Evolutionary conservation across 2,888 invertebrate genomes (phyloP), one percentile per base, ranked within the genome.

Genomic region (Rutpela maculata): DNA sequence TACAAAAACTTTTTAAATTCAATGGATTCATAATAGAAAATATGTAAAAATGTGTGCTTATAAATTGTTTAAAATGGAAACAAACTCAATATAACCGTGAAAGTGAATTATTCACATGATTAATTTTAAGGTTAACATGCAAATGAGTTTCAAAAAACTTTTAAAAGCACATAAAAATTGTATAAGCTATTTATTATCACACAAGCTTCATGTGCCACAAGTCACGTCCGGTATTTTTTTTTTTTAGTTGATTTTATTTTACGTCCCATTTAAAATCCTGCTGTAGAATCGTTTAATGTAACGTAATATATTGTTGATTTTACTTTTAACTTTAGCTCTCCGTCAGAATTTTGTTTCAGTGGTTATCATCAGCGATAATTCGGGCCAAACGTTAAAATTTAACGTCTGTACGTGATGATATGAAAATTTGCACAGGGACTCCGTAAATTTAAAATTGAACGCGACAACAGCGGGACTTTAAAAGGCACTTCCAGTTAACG

Each of bases 371-470:
- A 43, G 18, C 18, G 19, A 22, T 38, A 18, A 35, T 65, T 65
- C 18, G n/a, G 43, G 43, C 12, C 43, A 65, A 65, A 65, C 65
- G 65, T 38, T 65, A 38, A 19, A 43, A 65, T 65, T 43, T 65
- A 65, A 65, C 19, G 65, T 19, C 65, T 7, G 65, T 65, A 43
- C 65, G 65, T 65, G 65, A 38, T 65, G 65, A 65, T 65, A 43
- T 43, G 65, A 43, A 65, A 65, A 43, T 65, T 43, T 43, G 43
- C 65, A 18, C 43, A 43, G 65, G 43, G 43, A 43, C 43, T 65
- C 43, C 38, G 65, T 65, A 65, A 65, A 65, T 65, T 65, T 22
- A 65, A 65, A 43, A 65, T 50, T 50, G 50, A 50, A 50, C 50
- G n/a, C 65, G 31, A 18, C 65, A 38, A 15, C 19, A 43, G 43